Base-by-base conservation (phyloP, 2,113 vertebrate species). In the Mus pahari region DNA sequence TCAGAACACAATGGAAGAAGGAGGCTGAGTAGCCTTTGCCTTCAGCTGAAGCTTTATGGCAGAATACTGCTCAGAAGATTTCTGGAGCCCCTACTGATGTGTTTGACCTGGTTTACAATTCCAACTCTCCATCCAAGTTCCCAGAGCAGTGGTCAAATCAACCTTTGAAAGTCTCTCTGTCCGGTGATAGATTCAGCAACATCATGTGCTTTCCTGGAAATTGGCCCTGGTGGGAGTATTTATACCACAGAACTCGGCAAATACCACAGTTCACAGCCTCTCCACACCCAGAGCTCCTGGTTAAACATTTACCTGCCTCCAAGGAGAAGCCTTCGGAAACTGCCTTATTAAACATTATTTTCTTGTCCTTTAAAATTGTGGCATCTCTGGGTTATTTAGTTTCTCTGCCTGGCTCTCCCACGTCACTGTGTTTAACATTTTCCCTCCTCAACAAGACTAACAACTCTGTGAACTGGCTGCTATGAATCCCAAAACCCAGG, bases 331-430 rank as follows among this genome's bases (percentile, higher is more conserved):
- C 64, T 89, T 60, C 74, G 55, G 78, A 78, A 86, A 70, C 39
- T 64, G 33, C 78, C 74, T 83, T 74, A 58, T 82, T 50, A 92
- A 53, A n/a, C 73, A 39, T 48, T 75, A 93, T 70, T 88, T 93
- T 82, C 86, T 81, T 95, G 53, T 92, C 33, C 36, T 74, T 74
- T 91, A 93, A 95, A 86, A 58, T 68, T 74, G 33, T 36, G 55
- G 62, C 42, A 70, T 50, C 53, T 55, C 66, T 81, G 64, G 66
- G 8, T 88, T n/a, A 86, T 89, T 93, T 73, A 8, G 48, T 81
- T 95, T 81, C 66, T 92, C 86, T 92, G 33, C 81, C 94, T 75
- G 31, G 33, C 60, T 73, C 60, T 73, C 71, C 58, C 79, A 36
- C 3, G 4, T 81, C 48, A 53, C 62, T 77, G 17, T 28, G 53